Evolutionary conservation across 1,140 invertebrate genomes (phyloP), one percentile per base, ranked within the genome.

Genomic region (Drosophila dunni): DNA sequence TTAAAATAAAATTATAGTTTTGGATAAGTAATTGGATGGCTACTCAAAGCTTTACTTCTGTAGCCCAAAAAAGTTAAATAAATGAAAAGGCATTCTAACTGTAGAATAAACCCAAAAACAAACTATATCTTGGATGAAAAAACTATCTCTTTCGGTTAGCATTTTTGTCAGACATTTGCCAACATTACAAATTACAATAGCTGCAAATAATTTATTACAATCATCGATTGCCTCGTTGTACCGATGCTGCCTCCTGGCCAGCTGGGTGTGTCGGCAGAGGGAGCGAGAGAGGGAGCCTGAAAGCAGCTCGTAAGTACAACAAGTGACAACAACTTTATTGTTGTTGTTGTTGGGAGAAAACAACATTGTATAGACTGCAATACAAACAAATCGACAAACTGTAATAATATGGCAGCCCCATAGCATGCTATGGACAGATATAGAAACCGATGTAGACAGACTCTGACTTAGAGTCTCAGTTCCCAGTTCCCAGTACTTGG

Each of bases 371-470:
- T 29, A 50, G 80, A 65, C 75, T 70, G 68, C 53, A 78, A 64
- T 60, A 58, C 79, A 82, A 82, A 82, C 79, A 82, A 82, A 82
- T 82, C 79, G 79, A 82, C 69, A 44, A 82, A 82, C 79, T 82
- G 74, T 71, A 82, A 82, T 82, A 82, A 82, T 82, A 82, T 78
- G 79, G 60, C 79, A 81, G 45, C 64, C 81, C 79, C 64, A 68
- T 74, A 70, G 74, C 65, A 82, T 60, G 75, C 63, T 54, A 72
- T 44, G 46, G 24, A 61, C 48, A 69, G 44, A 63, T 51, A 63
- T 40, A 44, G 48, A 40, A 20, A 45, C 20, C 20, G 36, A 51
- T 42, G 48, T 7, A 60, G 53, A 57, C 57, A 42, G 42, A 6
- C 9, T 4, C 11, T 24, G 33, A 74, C 13, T 40, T n/a, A 13